Base-by-base conservation (phyloP, 1,140 invertebrate genomes). In the Drosophila pruinosa region DNA sequence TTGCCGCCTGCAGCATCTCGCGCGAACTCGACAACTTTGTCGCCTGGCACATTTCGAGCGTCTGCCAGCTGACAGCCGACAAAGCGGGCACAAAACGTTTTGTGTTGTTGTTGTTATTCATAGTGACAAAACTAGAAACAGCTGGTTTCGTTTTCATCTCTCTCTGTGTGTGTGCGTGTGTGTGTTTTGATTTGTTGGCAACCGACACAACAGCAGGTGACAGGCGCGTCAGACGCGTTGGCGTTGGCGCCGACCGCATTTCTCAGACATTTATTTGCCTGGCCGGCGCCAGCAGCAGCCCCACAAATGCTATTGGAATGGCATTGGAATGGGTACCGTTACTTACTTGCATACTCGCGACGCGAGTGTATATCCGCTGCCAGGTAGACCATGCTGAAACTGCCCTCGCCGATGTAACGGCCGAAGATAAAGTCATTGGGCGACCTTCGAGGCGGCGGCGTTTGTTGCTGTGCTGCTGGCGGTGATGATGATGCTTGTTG, bases 401-500 rank as follows among this genome's bases (percentile, higher is more conserved):
- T 98, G 59, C 98, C 98, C 92, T 99, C 97, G 64, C 98, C 98
- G 77, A 99, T 97, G 53, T 97, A 94, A 93, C 98, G 98, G 24
- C 97, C 97, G 93, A 99, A 99, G 73, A 97, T 96, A 91, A 97
- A 99, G 92, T 99, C 98, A 77, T 95, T 94, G n/a, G 96, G 93
- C 5, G 94, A 94, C 75, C 95, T 93, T 86, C 96, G 97, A 34
- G 93, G 93, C 71, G 80, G 92, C 75, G 77, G 91, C 89, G 77
- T 91, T 3, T 72, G 70, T 8, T 77, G 64, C 5, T 69, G 62
- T 0, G 65, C 19, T 12, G 65, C n/a, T 43, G 69, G n/a, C 24
- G 53, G 4, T 64, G 70, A 15, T 63, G 63, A 2, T 54, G 62
- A 3, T 43, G 70, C 17, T 61, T 62, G 36, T 21, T 70, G 56